phyloP scores from a whole-genome alignment of 2,113 vertebrate species.

The Plecturocebus donacophilus region DNA sequence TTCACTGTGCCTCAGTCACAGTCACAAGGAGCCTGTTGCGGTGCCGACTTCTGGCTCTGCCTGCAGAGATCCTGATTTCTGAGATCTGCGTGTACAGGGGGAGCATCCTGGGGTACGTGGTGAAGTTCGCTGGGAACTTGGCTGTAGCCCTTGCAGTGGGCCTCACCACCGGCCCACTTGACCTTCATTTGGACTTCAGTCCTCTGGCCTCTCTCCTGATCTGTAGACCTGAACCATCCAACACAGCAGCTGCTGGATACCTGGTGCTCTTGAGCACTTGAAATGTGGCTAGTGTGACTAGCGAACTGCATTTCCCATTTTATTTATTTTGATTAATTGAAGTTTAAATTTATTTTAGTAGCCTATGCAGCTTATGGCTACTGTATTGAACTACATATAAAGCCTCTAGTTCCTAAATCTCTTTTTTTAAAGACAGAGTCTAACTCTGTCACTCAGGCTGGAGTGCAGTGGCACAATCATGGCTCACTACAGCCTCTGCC shows the following conservation, averaged over 20 bases:
- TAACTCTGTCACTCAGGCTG: too few species aligned
- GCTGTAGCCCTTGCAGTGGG: background rate
- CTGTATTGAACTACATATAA: too few species aligned
- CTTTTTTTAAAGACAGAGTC: background rate
- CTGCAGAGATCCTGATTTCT: background rate
- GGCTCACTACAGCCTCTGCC: too few species aligned
- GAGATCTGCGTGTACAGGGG: fast-evolving
- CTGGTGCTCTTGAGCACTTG: background rate
- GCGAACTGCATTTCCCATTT: background rate
- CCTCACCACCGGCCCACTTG: fast-evolving
- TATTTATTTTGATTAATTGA: background rate
- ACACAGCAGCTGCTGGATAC: background rate
- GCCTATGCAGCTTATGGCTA: background rate
- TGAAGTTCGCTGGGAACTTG: background rate
- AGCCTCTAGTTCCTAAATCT: background rate
- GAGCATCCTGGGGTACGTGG: fast-evolving
- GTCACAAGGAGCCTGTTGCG: fast-evolving
- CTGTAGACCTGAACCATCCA: background rate
- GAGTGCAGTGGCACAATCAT: too few species aligned
- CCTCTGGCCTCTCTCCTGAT: background rate
- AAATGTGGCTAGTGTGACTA: background rate
- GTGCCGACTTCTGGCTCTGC: too few species aligned
- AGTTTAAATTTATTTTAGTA: background rate
- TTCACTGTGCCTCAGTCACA: background rate
- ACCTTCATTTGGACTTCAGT: background rate